Base-by-base conservation (phyloP, 2,113 vertebrate genomes). In the Engraulis encrasicolus region DNA sequence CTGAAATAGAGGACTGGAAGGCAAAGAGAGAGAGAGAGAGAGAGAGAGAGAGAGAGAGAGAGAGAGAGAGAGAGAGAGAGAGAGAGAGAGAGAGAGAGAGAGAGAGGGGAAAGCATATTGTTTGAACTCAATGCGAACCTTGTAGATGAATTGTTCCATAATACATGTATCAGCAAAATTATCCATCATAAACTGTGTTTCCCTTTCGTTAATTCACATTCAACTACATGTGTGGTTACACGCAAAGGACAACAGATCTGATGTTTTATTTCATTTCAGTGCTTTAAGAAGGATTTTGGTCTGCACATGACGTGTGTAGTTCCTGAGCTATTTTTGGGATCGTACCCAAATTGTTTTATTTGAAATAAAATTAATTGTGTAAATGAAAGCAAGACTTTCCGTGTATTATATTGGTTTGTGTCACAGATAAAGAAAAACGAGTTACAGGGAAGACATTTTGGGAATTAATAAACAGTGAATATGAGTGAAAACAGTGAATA, bases 71-170 rank as follows among this genome's bases (percentile, higher is more conserved):
- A 79, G 50, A 61, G 48, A 45, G 27, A 31, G 17, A 74, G 3
- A 4, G 31, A 27, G 31, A 34, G 27, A 52, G 50, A 81, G 49
- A 54, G 79, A 78, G 66, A 77, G 77, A 52, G 9, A 15, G 27
- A 79, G 50, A 61, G 48, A 45, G n/a, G n/a, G n/a, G n/a, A n/a
- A n/a, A 86, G 37, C 27, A 27, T 78, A 58, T 87, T 38, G 79
- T 83, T 80, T 85, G 82, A 89, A 83, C 86, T 82, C 78, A 20
- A 34, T 54, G 49, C 82, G 83, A 85, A 81, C 83, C 82, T 18
- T 82, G 89, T 37, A 79, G 81, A 86, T 81, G 79, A 86, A 88
- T 87, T 48, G 61, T 34, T 82, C 80, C 80, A 78, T 52, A 12
- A 66, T 45, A n/a, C 37, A 86, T 23, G 37, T 40, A 17, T 61